Evolutionary conservation across 2,888 invertebrate species (phyloP).

Genomic region (Oeneis ivallda): DNA sequence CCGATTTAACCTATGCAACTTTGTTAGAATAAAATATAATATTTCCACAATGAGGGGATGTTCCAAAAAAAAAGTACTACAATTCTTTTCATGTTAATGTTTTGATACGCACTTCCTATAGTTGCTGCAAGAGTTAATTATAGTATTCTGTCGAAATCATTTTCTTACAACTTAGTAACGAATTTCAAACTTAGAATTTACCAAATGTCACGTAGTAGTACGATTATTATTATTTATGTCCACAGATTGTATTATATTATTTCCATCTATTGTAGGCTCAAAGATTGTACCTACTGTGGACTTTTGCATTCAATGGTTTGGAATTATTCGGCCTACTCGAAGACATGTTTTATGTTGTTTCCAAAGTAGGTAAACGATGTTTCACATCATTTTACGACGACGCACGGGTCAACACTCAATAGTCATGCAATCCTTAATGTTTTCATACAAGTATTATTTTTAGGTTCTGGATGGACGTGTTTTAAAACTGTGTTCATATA

Average conservation of each 20-base stretch:
- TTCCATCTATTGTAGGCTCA: slow-evolving; percentile 1
- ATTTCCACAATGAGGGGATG: too few relatives aligned
- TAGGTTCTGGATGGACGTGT: neutral
- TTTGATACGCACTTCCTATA: too few relatives aligned
- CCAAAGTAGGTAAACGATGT: slow-evolving; percentile 31
- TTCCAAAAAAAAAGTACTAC: too few relatives aligned
- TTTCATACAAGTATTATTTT: slow-evolving; percentile 5
- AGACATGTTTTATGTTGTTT: slow-evolving; percentile 24
- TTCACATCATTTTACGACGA: slow-evolving; percentile 31
- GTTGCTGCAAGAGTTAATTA: too few relatives aligned
- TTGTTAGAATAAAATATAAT: too few relatives aligned
- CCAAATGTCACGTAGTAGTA: slow-evolving; percentile 12
- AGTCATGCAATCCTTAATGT: slow-evolving; percentile 13
- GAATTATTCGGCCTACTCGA: slow-evolving; percentile 18
- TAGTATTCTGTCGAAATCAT: neutral
- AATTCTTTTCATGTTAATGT: too few relatives aligned
- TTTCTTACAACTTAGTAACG: neutral
- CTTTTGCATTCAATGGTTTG: slow-evolving; percentile 10
- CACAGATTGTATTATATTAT: slow-evolving; percentile 9
- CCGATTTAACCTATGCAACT: too few relatives aligned
- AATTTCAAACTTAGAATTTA: slow-evolving; percentile 12
- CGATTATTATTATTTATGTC: neutral
- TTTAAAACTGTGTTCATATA: too few relatives aligned
- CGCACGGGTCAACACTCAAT: slow-evolving; percentile 9
- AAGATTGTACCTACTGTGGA: neutral